Evolutionary conservation across 2,888 invertebrate species (phyloP).

Genomic region (Syritta pipiens): DNA sequence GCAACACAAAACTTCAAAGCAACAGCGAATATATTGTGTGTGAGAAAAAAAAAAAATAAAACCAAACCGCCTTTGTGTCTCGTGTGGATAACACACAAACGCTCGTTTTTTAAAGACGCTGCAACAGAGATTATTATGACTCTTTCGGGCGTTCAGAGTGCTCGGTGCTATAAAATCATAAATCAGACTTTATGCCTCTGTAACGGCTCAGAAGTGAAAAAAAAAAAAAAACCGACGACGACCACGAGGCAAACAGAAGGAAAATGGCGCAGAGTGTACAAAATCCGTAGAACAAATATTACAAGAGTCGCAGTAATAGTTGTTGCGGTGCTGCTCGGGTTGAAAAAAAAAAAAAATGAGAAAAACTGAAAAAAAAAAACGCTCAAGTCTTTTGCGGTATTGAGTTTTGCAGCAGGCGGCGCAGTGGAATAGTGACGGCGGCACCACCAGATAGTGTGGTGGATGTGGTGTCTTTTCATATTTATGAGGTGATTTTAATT

Average conservation of each 20-base stretch:
- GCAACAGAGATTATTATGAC: slow-evolving; percentile 32
- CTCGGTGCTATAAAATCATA: slow-evolving; percentile 35
- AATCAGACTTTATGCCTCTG: slow-evolving; percentile 52
- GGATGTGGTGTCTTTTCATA: slow-evolving; percentile 59
- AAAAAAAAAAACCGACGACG: slow-evolving; percentile 5
- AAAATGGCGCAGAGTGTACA: slow-evolving; percentile 49
- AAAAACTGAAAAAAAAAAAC: not conserved
- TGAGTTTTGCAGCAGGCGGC: slow-evolving; percentile 1
- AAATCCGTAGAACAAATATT: slow-evolving; percentile 60
- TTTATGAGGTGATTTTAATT: slow-evolving; percentile 69
- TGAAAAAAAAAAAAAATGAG: not conserved
- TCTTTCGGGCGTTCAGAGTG: slow-evolving; percentile 1
- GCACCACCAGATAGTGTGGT: slow-evolving; percentile 26
- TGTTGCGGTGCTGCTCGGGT: not conserved
- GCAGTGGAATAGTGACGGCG: slow-evolving; percentile 10
- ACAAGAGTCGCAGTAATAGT: slow-evolving; percentile 39
- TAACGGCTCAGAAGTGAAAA: not conserved
- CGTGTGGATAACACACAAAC: not conserved
- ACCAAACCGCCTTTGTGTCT: too few species aligned
- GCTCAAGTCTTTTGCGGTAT: slow-evolving; percentile 17
- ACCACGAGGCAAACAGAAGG: slow-evolving; percentile 30
- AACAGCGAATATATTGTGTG: not conserved
- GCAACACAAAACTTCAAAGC: slow-evolving; percentile 9
- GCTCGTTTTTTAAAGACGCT: not conserved
- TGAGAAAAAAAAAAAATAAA: too few species aligned